Base-by-base conservation (phyloP, 2,113 vertebrate species). In the Chaetops frenatus region DNA sequence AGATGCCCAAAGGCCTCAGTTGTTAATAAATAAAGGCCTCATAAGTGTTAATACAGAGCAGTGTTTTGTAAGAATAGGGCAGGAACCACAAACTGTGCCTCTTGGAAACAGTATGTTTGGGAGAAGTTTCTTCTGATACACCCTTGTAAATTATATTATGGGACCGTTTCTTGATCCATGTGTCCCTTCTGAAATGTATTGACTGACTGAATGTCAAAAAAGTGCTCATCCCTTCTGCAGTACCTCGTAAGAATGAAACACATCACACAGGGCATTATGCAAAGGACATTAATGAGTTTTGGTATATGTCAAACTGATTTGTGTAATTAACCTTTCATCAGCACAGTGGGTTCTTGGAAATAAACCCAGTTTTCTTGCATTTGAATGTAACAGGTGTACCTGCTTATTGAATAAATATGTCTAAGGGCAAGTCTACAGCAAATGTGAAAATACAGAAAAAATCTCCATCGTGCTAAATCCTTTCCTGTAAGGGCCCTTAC, bases 241-340 rank as follows among this genome's bases (percentile, higher is more conserved):
- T 14, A 22, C 16, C 1, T 29, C 71, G 12, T 31, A 21, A 54
- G 36, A 64, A n/a, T 15, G 44, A 72, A 27, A 24, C 11, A 9
- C 7, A 2, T 35, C 6, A 1, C 22, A 27, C 19, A 54, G 11
- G 21, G 24, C 1, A 0, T 74, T 38, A 35, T 48, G 35, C 21
- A 66, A 67, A 92, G 14, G 38, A 56, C 38, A 60, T 12, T 90
- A 1, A 1, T 11, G 33, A 56, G 15, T 40, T 66, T 45, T 70
- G 15, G 24, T 71, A 7, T 40, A 74, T 81, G 8, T 40, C 44
- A 51, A 81, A 28, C 8, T 9, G 10, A 27, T 58, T 71, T 54
- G 35, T 79, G 7, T 35, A 77, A 57, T 10, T 58, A 21, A 57
- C 22, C 12, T 93, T 73, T 48, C 1, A 1, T 36, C 7, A 67